These are phyloP conservation scores for Zeuzera pyrina DNA, from an alignment of 2,888 invertebrate genomes.

Conservation along the genomic window DNA sequence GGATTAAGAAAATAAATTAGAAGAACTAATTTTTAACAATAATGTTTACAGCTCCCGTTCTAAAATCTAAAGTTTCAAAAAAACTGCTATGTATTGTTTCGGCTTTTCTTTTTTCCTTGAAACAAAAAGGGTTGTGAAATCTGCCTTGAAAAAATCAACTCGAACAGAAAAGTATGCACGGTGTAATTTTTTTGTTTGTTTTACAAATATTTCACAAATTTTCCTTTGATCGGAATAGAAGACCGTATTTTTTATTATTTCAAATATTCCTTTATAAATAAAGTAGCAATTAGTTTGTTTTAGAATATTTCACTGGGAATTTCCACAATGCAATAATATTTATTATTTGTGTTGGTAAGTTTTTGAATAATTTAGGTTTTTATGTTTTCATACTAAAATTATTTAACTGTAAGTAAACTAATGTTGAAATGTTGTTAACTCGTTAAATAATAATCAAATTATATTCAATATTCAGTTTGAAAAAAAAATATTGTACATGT, in stretches of 20 bases:
- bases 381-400: not conserved
- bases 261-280: conserved; percentile 12
- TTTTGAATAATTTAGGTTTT: not conserved
- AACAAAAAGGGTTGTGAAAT: conserved; percentile 46
- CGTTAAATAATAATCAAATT: not conserved
- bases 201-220: conserved; percentile 38
- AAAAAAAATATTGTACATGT: too few relatives aligned
- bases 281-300: not conserved
- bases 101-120: not conserved
- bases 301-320: not conserved
- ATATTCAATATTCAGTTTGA: too few relatives aligned
- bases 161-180: conserved; percentile 44
- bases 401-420: not conserved
- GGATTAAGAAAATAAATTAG: too few relatives aligned
- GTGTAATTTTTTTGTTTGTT: conserved; percentile 26
- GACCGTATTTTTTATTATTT: conserved; percentile 9
- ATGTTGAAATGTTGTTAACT: not conserved
- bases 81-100: too few relatives aligned
- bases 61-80: too few relatives aligned
- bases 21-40: too few relatives aligned
- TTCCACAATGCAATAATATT: not conserved
- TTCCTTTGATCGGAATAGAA: conserved; percentile 39
- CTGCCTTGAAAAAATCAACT: conserved; percentile 47
- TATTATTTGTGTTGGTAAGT: not conserved
- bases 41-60: too few relatives aligned